These are phyloP conservation scores for Molossus alvarezi DNA, from an alignment of 2,797 vertebrate species.

Conservation along the genomic window DNA sequence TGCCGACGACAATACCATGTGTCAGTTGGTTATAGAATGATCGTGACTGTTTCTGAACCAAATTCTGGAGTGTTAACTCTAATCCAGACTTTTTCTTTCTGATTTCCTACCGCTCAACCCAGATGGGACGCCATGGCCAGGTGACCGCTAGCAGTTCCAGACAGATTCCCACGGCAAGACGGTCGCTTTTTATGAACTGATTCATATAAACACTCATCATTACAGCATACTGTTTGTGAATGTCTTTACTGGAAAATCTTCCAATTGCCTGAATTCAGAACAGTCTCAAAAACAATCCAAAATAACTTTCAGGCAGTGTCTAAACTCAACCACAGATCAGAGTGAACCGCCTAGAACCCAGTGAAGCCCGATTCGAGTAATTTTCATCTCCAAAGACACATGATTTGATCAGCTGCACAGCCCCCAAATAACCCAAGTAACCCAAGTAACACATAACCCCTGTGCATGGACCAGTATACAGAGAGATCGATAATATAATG, in stretches of 20 bases:
- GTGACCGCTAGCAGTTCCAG: no score
- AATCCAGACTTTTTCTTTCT: neutral
- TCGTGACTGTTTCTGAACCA: neutral
- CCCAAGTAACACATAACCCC: neutral
- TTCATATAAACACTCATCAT: slow-evolving; percentile 59
- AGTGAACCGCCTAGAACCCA: neutral
- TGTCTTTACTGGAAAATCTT: slow-evolving; percentile 40
- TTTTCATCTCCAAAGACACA: neutral
- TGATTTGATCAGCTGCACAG: neutral
- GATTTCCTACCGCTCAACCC: neutral
- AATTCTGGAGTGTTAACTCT: neutral
- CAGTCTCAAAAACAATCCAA: neutral
- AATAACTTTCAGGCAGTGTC: neutral
- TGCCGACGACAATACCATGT: neutral
- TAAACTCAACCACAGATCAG: neutral
- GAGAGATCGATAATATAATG: neutral
- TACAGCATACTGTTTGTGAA: slow-evolving; percentile 21
- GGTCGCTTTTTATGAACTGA: neutral
- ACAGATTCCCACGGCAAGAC: no score
- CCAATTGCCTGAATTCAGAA: slow-evolving; percentile 45
- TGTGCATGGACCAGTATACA: neutral
- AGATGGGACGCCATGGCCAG: no score
- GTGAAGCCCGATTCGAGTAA: neutral
- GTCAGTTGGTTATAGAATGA: neutral
- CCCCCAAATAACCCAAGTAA: neutral